Conservation (phyloP, 2,888 invertebrate genomes). For the Idaea aversata region DNA sequence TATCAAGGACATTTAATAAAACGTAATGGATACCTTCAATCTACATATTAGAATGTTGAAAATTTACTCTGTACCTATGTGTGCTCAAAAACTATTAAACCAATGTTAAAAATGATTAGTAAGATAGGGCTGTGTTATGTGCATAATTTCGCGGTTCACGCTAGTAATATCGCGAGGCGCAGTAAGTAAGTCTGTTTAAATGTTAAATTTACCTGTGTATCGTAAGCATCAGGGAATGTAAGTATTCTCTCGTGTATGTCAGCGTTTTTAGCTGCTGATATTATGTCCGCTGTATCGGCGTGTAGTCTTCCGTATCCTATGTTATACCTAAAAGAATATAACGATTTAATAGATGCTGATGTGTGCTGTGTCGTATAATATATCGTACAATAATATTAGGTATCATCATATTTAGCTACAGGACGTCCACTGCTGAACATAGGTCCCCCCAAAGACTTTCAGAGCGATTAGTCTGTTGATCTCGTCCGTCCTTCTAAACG, state of each 20-base stretch:
- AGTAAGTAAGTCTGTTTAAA: too few species aligned
- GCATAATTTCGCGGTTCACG: too few species aligned
- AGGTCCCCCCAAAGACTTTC: too few species aligned
- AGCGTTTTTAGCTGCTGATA: constrained; percentile 93
- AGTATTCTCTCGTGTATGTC: constrained; percentile 96
- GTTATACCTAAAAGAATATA: constrained; percentile 84
- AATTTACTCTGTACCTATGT: too few species aligned
- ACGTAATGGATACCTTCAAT: not conserved
- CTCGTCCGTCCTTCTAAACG: too few species aligned
- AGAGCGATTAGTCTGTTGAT: too few species aligned
- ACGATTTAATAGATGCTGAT: not conserved
- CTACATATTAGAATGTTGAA: not conserved
- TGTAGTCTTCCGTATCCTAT: constrained; percentile 94
- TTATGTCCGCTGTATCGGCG: constrained; percentile 90
- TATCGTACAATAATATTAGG: not conserved
- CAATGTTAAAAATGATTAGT: too few species aligned
- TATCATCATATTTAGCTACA: too few species aligned
- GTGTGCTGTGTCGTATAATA: not conserved
- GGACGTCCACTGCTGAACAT: too few species aligned
- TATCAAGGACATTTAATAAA: not conserved
- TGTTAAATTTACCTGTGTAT: constrained; percentile 82
- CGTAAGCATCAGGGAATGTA: constrained; percentile 94
- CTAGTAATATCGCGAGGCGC: too few species aligned
- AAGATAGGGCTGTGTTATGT: too few species aligned
- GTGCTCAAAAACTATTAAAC: too few species aligned